A percentile compares a stretch with the other conserved stretches of the same genome.
Evolutionary conservation across 1,140 invertebrate genomes (phyloP).

Genomic region (Pseudobourletiella spinata): DNA sequence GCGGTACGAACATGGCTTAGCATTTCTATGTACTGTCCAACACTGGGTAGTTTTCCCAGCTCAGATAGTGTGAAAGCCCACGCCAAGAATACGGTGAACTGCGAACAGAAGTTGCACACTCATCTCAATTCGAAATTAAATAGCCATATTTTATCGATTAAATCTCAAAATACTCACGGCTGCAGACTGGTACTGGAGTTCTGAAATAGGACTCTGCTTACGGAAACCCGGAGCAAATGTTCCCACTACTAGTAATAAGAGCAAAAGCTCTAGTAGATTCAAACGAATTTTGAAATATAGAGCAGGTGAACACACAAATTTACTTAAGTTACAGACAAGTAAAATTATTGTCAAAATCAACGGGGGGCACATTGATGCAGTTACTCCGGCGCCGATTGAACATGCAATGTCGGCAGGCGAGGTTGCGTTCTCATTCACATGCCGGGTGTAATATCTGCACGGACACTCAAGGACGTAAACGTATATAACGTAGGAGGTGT

Average conservation of each 20-base stretch:
- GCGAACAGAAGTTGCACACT: background rate
- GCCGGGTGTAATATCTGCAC: too few relatives aligned
- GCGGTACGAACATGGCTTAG: slow-evolving; percentile 62
- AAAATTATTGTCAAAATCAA: slow-evolving; percentile 16
- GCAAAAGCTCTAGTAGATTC: slow-evolving; percentile 13
- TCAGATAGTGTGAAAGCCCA: slow-evolving; percentile 24
- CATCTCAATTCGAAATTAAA: background rate
- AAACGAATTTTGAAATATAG: slow-evolving; percentile 16
- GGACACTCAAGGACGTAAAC: slow-evolving; percentile 31
- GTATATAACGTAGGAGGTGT: slow-evolving; percentile 26
- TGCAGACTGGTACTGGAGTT: slow-evolving; percentile 28
- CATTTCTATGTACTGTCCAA: slow-evolving; percentile 75
- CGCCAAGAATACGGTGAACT: slow-evolving; percentile 26
- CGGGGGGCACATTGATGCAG: background rate
- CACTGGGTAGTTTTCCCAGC: slow-evolving; percentile 69
- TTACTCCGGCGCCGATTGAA: background rate
- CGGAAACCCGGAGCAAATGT: slow-evolving; percentile 19
- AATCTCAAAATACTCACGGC: slow-evolving; percentile 9
- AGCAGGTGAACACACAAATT: slow-evolving; percentile 21
- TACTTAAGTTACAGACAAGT: slow-evolving; percentile 11
- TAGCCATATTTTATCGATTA: background rate
- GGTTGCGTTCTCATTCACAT: too few relatives aligned
- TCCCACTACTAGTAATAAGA: slow-evolving; percentile 20
- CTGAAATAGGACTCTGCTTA: slow-evolving; percentile 10
- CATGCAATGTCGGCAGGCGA: too few relatives aligned